Base-by-base conservation (phyloP, 2,797 vertebrate species). In the Eremophila alpestris region DNA sequence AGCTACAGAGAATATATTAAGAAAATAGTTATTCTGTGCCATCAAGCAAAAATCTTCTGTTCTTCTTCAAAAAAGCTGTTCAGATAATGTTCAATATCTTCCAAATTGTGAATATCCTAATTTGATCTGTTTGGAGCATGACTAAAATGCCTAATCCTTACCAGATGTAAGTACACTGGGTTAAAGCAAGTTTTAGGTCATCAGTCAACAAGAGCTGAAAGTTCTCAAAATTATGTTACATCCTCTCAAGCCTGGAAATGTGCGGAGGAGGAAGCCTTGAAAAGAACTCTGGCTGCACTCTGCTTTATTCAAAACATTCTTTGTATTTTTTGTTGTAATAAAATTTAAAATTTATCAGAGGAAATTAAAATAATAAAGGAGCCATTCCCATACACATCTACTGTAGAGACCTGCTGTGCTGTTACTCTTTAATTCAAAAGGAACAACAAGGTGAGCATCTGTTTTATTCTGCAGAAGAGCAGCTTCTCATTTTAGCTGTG, bases 341-440 rank as follows among this genome's bases (percentile, higher is more conserved):
- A 94, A 89, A 75, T 17, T 23, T 65, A 83, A 80, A 82, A 80
- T 84, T 83, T 94, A 80, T 86, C 85, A 86, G 51, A 93, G 75
- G 36, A 88, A 96, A 94, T 90, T 43, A 86, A 62, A 91, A 88
- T 43, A 93, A 83, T 45, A 60, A 95, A 92, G 55, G 45, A 93
- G 59, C 71, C 81, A 71, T 89, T 91, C 60, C 64, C 34, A 89
- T 81, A 74, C n/a, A 70, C 6, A 3, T 73, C 43, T 83, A 45
- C 71, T 83, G 40, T 55, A 79, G 48, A 86, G 41, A 77, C 56
- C 38, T 32, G 51, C 40, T 52, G 80, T 41, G 67, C 73, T 69
- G 34, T 64, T 93, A 65, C 13, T 92, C 59, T 86, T 76, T 79
- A 69, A 88, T 89, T 89, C 68, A 48, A 58, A 77, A 79, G 65